Percentiles rank a stretch among this genome's conserved stretches.
Conservation (phyloP, 2,888 invertebrate species). For the Eupithecia inturbata region DNA sequence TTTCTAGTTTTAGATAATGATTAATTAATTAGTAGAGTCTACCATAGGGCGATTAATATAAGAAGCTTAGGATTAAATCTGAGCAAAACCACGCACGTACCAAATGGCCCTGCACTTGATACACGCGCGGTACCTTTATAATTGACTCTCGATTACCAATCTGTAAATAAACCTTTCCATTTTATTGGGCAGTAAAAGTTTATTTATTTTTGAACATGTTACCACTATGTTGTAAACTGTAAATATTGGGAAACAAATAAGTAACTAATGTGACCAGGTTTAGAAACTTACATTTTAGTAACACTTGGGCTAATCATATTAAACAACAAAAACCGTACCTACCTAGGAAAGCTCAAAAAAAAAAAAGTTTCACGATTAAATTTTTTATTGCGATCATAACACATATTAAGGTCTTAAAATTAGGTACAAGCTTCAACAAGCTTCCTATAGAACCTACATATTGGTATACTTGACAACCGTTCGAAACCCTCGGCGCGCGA, state of each 20-base stretch:
- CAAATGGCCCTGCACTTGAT: constrained; percentile 59
- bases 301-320: not conserved
- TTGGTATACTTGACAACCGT: no score
- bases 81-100: constrained; percentile 48
- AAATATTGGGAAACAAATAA: not conserved
- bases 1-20: no score
- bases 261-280: not conserved
- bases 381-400: no score
- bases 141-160: constrained; percentile 55
- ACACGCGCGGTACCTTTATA: constrained; percentile 41
- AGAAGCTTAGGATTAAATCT: constrained; percentile 2
- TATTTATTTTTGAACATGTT: not conserved
- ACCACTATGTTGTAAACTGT: not conserved
- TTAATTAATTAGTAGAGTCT: no score
- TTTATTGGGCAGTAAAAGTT: not conserved
- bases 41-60: not conserved
- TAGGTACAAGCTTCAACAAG: no score
- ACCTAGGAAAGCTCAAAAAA: no score
- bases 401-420: no score
- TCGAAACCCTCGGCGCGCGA: no score
- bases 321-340: no score
- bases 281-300: not conserved
- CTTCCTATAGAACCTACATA: no score
- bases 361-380: no score
- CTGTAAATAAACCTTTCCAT: constrained; percentile 47